These are phyloP conservation scores for Oreortyx pictus DNA, from an alignment of 2,797 vertebrate genomes.

Conservation along the genomic window DNA sequence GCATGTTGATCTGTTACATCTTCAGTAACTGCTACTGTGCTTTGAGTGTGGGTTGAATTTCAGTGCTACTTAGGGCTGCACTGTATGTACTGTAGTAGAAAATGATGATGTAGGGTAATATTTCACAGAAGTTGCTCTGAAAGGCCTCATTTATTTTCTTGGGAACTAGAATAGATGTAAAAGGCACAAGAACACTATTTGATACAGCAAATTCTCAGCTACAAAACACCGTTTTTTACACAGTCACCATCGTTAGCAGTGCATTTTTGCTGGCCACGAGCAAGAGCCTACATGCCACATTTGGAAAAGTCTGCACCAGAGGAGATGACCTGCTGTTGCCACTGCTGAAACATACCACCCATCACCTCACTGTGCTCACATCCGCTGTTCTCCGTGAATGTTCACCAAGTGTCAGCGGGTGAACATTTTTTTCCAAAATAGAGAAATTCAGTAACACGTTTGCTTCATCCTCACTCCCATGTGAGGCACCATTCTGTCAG, in stretches of 20 bases:
- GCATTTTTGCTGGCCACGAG: neutral
- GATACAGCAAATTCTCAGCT: neutral
- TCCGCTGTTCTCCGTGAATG: too few species aligned
- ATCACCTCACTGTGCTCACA: too few species aligned
- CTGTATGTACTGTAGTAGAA: neutral
- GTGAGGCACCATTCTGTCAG: too few species aligned
- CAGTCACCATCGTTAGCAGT: neutral
- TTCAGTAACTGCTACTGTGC: fast-evolving
- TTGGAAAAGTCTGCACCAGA: too few species aligned
- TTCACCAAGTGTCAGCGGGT: too few species aligned
- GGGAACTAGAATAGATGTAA: neutral
- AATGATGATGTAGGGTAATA: neutral
- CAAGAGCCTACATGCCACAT: too few species aligned
- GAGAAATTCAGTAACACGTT: too few species aligned
- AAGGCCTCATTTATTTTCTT: neutral
- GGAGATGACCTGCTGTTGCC: too few species aligned
- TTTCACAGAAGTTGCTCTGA: neutral
- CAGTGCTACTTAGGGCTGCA: fast-evolving
- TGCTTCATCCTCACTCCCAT: too few species aligned
- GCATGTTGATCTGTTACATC: neutral
- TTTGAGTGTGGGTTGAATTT: neutral
- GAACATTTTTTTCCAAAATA: too few species aligned
- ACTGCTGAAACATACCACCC: too few species aligned
- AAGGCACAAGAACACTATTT: neutral
- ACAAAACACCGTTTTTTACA: neutral